These are phyloP conservation scores for Hipparchia semele DNA, from an alignment of 2,888 invertebrate genomes.

Conservation along the genomic window DNA sequence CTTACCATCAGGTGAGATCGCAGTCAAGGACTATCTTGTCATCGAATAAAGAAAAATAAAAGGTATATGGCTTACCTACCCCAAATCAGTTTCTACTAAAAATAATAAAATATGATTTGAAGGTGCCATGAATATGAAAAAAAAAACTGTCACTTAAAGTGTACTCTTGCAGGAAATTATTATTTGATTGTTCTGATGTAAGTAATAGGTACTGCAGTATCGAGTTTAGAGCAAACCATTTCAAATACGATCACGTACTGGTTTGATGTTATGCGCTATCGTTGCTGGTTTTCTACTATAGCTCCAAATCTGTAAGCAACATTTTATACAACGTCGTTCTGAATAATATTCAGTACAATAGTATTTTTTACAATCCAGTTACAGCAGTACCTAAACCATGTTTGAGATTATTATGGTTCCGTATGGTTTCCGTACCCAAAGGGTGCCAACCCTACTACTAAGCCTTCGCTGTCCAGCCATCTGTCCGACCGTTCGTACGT, in stretches of 20 bases:
- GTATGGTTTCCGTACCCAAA: too few relatives aligned
- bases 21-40: too few relatives aligned
- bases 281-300: conserved; percentile 15
- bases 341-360: background rate
- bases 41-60: too few relatives aligned
- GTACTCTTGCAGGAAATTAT: background rate
- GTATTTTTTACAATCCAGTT: background rate
- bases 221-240: conserved; percentile 7
- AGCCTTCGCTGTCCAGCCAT: too few relatives aligned
- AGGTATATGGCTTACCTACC: too few relatives aligned
- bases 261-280: conserved; percentile 22
- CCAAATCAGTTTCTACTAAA: too few relatives aligned
- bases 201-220: background rate
- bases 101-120: too few relatives aligned
- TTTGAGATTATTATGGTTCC: too few relatives aligned
- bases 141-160: background rate
- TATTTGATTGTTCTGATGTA: background rate
- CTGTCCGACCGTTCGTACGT: too few relatives aligned
- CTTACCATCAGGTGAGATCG: too few relatives aligned
- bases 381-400: background rate
- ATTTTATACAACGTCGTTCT: conserved; percentile 10
- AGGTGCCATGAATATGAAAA: too few relatives aligned
- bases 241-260: conserved; percentile 19
- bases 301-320: conserved; percentile 16
- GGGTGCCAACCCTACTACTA: too few relatives aligned